A percentile compares a stretch with the other conserved stretches of the same genome.
phyloP scores from a whole-genome alignment of 2,888 invertebrate genomes.

The Drosophila paranaensis region DNA sequence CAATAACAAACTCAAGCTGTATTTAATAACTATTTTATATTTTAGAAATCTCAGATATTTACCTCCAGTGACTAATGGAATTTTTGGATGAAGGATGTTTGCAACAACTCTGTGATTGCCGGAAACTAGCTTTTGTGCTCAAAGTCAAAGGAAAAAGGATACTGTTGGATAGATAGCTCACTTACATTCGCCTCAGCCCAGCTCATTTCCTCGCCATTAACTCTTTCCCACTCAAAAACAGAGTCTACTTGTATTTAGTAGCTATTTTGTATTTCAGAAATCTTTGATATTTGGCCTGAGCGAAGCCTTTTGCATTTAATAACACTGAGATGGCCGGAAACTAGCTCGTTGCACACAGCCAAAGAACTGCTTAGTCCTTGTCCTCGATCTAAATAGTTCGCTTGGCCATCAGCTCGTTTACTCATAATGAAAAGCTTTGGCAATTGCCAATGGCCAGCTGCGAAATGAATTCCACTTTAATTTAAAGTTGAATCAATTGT shows the following conservation, averaged over 20 bases:
- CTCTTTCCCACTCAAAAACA: constrained; percentile 24
- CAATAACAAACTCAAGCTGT: constrained; percentile 26
- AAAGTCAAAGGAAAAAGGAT: constrained; percentile 16
- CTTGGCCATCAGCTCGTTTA: not conserved
- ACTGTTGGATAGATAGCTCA: not conserved
- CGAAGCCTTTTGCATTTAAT: constrained; percentile 39
- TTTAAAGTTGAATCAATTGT: constrained; percentile 39
- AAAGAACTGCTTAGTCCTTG: constrained; percentile 33
- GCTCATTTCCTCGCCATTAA: not conserved
- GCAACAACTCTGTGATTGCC: not conserved
- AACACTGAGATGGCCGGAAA: constrained; percentile 41
- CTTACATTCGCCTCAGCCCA: not conserved
- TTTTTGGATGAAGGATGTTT: constrained; percentile 15
- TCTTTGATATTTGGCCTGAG: constrained; percentile 36
- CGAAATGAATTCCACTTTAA: constrained; percentile 39
- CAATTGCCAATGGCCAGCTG: not conserved
- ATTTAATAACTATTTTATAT: constrained; percentile 3
- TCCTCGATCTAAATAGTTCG: constrained; percentile 2
- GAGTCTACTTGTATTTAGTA: not conserved
- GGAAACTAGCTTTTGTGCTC: not conserved
- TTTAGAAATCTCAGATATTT: constrained; percentile 33
- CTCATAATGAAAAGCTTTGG: not conserved
- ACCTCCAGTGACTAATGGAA: constrained; percentile 24
- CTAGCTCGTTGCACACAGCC: constrained; percentile 50
- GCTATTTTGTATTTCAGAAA: constrained; percentile 5